These are phyloP conservation scores for Brotula barbata DNA, from an alignment of 2,797 vertebrate species.

Conservation along the genomic window DNA sequence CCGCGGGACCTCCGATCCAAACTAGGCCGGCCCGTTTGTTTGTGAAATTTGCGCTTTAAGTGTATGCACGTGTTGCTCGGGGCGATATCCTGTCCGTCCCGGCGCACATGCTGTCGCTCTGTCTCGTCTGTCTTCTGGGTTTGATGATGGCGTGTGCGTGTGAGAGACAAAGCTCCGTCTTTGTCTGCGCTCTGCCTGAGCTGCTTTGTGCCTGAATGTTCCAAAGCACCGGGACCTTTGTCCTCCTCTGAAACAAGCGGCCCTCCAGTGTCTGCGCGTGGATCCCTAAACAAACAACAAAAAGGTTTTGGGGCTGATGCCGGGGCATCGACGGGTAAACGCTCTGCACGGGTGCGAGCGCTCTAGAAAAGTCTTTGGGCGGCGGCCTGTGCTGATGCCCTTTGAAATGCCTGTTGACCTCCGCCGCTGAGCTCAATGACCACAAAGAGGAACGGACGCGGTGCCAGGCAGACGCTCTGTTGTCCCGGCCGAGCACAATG, in stretches of 20 bases:
- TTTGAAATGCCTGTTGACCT: slow-evolving; percentile 69
- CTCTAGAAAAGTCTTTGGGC: slow-evolving; percentile 61
- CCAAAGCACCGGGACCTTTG: slow-evolving; percentile 66
- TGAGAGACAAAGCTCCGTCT: slow-evolving; percentile 61
- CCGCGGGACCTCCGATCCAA: slow-evolving; percentile 61
- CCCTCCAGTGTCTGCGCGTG: slow-evolving; percentile 58
- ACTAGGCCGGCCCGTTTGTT: slow-evolving; percentile 54
- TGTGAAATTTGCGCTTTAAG: slow-evolving; percentile 24
- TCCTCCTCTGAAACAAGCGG: slow-evolving; percentile 67
- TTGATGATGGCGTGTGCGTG: slow-evolving; percentile 53
- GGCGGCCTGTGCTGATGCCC: slow-evolving; percentile 62
- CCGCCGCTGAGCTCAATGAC: slow-evolving; percentile 59
- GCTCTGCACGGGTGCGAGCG: slow-evolving; percentile 63
- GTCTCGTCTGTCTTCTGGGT: slow-evolving; percentile 56
- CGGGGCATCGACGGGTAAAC: slow-evolving; percentile 56
- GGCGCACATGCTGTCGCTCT: slow-evolving; percentile 54
- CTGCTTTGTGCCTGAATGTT: slow-evolving; percentile 64
- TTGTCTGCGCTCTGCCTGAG: slow-evolving; percentile 58
- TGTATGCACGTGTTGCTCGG: slow-evolving; percentile 34
- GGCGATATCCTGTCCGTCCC: slow-evolving; percentile 44
- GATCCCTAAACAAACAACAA: slow-evolving; percentile 76
- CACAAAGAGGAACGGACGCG: slow-evolving; percentile 51
- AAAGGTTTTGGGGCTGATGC: slow-evolving; percentile 62
- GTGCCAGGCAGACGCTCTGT: slow-evolving; percentile 67
- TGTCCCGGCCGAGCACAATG: slow-evolving; percentile 61